phyloP scores from a whole-genome alignment of 1,140 invertebrate species.

The Aphelinus atriplicis region DNA sequence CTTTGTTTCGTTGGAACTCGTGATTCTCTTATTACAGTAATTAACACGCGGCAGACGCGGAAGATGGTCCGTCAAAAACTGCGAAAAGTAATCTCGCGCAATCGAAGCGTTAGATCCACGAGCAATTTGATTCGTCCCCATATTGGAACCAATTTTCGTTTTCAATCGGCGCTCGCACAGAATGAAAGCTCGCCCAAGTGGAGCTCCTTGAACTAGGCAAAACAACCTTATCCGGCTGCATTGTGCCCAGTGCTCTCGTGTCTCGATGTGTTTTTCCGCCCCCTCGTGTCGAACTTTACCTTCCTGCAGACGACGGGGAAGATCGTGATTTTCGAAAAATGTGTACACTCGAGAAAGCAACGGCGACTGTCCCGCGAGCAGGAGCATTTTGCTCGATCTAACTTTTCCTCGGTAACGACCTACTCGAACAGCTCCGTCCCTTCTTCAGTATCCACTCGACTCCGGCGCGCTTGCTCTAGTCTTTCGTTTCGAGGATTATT shows the following conservation, averaged over 20 bases:
- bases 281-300: conserved; percentile 25
- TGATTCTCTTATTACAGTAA: no score
- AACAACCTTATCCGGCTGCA: neutral
- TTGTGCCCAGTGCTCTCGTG: neutral
- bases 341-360: conserved; percentile 14
- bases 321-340: conserved; percentile 39
- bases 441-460: conserved; percentile 36
- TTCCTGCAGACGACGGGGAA: neutral
- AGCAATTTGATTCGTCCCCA: neutral
- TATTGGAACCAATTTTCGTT: neutral
- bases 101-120: no score
- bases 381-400: conserved; percentile 33
- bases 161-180: neutral
- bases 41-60: no score
- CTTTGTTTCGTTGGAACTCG: no score
- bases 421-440: conserved; percentile 28
- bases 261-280: neutral
- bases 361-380: neutral
- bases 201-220: neutral
- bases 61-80: no score
- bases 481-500: conserved; percentile 60
- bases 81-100: no score
- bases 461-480: conserved; percentile 11
- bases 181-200: neutral
- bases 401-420: conserved; percentile 34